Base-by-base conservation (phyloP, 2,797 vertebrate species). In the Fistularia tabacaria region DNA sequence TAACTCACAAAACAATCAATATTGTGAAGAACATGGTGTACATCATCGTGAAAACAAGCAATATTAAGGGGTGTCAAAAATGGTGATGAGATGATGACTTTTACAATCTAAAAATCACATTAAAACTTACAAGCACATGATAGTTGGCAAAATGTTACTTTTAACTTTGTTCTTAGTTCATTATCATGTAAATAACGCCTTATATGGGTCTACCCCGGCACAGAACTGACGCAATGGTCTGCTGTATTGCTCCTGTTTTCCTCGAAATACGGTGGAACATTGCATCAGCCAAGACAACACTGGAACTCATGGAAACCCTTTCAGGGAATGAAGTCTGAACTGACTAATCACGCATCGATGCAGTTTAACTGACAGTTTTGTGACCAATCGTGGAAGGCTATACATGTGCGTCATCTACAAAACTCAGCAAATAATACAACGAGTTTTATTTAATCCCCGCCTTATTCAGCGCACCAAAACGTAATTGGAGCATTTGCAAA, bases 221-320 rank as follows among this genome's bases (percentile, higher is more conserved):
- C 8, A 36, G 2, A 14, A 54, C 77, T 90, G 89, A 91, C 74
- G 88, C 85, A 90, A 91, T n/a, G 70, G 47, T 71, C 79, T 49
- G n/a, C 44, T 52, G 5, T 49, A 58, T 66, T 77, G 36, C 62
- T 62, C 10, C 0, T 0, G 9, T 9, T 8, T 38, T 61, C 50
- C 10, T 52, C 81, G 89, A 90, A 90, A 91, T 46, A 64, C 62
- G 51, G 40, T 10, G 49, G 10, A 46, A 63, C 48, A 65, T 92
- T 92, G 90, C 91, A 89, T 92, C 90, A 91, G 87, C 87, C 85
- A 40, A 5, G 0, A 6, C 3, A 0, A 38, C 4, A 0, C 25
- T 14, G 13, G 42, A 7, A 11, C 1, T 7, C 6, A 51, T 10
- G 38, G 11, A 60, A 69, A 49, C 5, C 3, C 9, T 25, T 44